Evolutionary conservation across 1,140 invertebrate species (phyloP).

Genomic region (Apis laboriosa): DNA sequence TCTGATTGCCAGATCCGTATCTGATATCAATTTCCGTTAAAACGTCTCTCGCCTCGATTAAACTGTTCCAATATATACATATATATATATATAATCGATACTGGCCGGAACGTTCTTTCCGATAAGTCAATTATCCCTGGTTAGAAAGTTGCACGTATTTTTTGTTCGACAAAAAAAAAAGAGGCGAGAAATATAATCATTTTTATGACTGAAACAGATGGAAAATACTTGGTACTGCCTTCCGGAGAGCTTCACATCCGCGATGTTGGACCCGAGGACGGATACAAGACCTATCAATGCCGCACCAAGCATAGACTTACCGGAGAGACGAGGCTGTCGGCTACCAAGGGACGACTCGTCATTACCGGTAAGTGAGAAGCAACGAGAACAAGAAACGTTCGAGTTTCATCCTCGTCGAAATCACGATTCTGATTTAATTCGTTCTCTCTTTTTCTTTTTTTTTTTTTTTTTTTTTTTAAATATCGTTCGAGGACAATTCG

Average conservation of each 20-base stretch:
- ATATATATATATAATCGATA: background rate
- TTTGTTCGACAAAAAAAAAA: background rate
- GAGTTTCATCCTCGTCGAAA: slow-evolving; percentile 45
- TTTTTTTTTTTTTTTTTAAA: too few relatives aligned
- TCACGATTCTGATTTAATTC: slow-evolving; percentile 62
- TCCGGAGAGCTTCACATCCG: slow-evolving; percentile 96
- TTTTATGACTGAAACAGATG: slow-evolving; percentile 83
- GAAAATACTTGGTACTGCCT: slow-evolving; percentile 95
- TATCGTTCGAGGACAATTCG: too few relatives aligned
- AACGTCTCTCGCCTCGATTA: slow-evolving; percentile 34
- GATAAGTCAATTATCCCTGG: slow-evolving; percentile 56
- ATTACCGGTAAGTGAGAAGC: slow-evolving; percentile 92
- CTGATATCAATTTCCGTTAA: slow-evolving; percentile 2
- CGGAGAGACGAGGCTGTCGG: slow-evolving; percentile 95
- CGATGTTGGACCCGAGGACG: slow-evolving; percentile 95
- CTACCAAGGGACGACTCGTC: slow-evolving; percentile 95
- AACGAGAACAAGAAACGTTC: slow-evolving; percentile 34
- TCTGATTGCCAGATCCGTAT: slow-evolving; percentile 5
- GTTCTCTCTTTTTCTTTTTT: background rate
- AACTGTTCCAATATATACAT: slow-evolving; percentile 10
- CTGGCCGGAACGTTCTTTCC: background rate
- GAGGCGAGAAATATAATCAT: slow-evolving; percentile 49
- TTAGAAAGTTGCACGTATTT: slow-evolving; percentile 32
- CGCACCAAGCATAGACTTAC: slow-evolving; percentile 96
- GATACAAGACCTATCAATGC: slow-evolving; percentile 96